phyloP scores from a whole-genome alignment of 2,113 vertebrate genomes.

The Cisticola juncidis region DNA sequence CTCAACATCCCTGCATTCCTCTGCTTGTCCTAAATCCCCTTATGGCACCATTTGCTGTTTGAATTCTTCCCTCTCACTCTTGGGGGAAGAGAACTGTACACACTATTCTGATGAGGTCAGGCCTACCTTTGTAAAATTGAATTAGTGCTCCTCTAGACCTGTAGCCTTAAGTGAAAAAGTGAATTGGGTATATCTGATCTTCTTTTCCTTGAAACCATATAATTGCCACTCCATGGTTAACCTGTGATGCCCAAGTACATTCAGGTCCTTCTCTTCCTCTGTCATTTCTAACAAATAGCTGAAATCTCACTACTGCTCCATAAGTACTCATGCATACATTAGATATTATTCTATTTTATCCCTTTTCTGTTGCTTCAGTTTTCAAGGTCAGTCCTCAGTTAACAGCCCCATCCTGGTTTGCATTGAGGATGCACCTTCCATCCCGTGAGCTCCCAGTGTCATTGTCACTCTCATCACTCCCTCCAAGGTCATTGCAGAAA shows the following conservation, averaged over 20 bases:
- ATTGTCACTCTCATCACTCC: not conserved
- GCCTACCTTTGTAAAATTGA: not conserved
- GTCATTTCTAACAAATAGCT: not conserved
- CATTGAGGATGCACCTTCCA: not conserved
- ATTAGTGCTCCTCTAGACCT: not conserved
- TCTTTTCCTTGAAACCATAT: not conserved
- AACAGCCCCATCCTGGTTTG: not conserved
- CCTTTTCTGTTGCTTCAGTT: not conserved
- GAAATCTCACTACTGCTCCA: not conserved
- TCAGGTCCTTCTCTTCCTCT: not conserved
- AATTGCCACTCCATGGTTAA: not conserved
- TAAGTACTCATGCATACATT: not conserved
- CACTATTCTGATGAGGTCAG: not conserved
- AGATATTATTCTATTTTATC: not conserved
- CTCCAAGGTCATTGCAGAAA: conserved; percentile 23
- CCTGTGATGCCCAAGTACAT: not conserved
- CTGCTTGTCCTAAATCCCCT: not conserved
- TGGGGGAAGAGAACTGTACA: not conserved
- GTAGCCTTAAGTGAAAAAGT: not conserved
- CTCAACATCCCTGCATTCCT: not conserved
- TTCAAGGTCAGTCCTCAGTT: conserved; percentile 9
- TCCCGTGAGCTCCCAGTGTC: not conserved
- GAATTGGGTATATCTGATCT: not conserved
- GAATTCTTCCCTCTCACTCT: not conserved
- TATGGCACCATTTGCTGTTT: not conserved